These are phyloP conservation scores for Callospermophilus lateralis DNA, from an alignment of 2,113 vertebrate genomes.

Conservation along the genomic window DNA sequence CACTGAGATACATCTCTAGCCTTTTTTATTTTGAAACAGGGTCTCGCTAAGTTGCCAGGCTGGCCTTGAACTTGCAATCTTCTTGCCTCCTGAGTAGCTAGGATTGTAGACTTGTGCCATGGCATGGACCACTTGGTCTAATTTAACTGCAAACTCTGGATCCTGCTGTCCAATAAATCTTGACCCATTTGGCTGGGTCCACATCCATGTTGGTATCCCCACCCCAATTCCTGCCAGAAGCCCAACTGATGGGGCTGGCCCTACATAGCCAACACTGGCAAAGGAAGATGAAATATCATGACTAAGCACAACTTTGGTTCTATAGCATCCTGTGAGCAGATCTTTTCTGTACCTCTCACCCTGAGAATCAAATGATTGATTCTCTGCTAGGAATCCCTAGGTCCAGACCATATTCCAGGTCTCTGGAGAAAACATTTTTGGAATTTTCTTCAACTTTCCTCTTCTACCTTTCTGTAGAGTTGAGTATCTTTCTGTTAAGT, in stretches of 20 bases:
- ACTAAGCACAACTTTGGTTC: accelerated
- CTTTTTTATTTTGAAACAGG: no score
- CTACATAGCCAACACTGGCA: accelerated
- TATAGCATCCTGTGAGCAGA: background rate
- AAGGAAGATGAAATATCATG: background rate
- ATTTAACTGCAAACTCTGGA: background rate
- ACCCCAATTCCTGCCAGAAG: accelerated
- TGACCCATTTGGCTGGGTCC: background rate
- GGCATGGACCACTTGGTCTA: background rate
- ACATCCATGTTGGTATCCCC: background rate
- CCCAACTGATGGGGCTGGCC: background rate
- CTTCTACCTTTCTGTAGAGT: background rate
- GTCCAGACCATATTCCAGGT: background rate
- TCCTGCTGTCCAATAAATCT: background rate
- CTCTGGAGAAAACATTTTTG: background rate
- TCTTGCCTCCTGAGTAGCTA: no score
- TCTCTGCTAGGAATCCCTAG: background rate
- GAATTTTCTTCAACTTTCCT: background rate
- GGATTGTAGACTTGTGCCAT: no score
- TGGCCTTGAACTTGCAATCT: no score
- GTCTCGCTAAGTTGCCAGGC: no score
- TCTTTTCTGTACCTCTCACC: background rate
- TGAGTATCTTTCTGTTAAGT: background rate
- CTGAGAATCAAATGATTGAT: background rate
- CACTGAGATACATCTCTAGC: no score